Base-by-base conservation (phyloP, 2,888 invertebrate species). In the Brassicogethes aeneus region DNA sequence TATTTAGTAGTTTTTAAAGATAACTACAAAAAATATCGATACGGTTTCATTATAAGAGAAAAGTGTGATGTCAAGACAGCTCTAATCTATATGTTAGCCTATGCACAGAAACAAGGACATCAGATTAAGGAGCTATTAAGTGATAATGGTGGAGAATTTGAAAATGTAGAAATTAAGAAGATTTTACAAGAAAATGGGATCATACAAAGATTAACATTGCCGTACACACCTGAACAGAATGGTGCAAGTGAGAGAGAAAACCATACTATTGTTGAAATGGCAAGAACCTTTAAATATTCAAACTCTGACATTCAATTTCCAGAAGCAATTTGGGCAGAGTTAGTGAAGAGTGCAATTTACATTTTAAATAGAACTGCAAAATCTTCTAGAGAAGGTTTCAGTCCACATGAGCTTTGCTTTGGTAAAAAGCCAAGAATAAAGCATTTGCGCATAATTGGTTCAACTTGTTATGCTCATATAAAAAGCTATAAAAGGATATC, bases 51-150 rank as follows among this genome's bases (percentile, higher is more conserved):
- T 32, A 23, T 53, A 3, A 42, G 36, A 41, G 39, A 54, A 16
- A 54, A 57, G 34, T 54, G 54, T 38, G 50, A 56, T 40, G 53
- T 53, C 1, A 53, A 51, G 37, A 23, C 42, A 5, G 46, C 45
- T 34, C 36, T 53, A 32, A 38, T 45, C 30, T 35, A 54, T 5
- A 46, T 57, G 41, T 14, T 57, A 15, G 29, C 42, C 17, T 40
- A 55, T 40, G 37, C 52, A 12, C 50, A 51, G 39, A 43, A 40
- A 15, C 23, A 37, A 31, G 52, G 54, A 10, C 52, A 59, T 46
- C 41, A 44, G 8, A 45, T 60, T 3, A 53, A 53, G 39, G 56
- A 59, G 39, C 38, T 59, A 15, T 36, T 56, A 15, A 61, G n/a
- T n/a, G n/a, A n/a, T n/a, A n/a, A n/a, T n/a, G n/a, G n/a, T n/a